A percentile compares a stretch with the other conserved stretches of the same genome.
Evolutionary conservation across 2,113 vertebrate species (phyloP).

Genomic region (Ctenodactylus gundi): DNA sequence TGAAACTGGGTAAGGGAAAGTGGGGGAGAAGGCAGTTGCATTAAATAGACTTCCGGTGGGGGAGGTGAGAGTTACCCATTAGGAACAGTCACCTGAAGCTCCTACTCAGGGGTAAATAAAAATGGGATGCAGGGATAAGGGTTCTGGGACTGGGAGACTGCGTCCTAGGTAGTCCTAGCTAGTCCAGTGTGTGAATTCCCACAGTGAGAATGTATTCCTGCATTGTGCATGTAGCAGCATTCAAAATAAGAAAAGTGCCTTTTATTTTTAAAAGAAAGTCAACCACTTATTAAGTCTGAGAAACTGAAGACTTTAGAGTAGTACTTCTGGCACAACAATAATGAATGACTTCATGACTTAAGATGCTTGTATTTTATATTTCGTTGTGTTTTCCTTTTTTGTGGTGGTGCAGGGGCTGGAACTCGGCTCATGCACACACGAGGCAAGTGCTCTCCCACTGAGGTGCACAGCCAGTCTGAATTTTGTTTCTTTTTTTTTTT

Average conservation of each 20-base stretch:
- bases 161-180: background rate
- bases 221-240: background rate
- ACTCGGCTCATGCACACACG: background rate
- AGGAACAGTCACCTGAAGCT: background rate
- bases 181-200: background rate
- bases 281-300: conserved; percentile 16
- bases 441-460: background rate
- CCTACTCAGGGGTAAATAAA: background rate
- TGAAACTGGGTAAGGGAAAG: background rate
- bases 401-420: too few species aligned
- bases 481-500: conserved; percentile 5
- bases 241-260: background rate
- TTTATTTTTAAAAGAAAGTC: background rate
- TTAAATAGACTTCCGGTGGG: background rate
- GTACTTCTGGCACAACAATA: background rate
- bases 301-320: conserved; percentile 19
- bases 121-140: background rate
- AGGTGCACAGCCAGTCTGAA: background rate
- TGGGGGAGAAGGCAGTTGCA: background rate
- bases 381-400: background rate
- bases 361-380: background rate
- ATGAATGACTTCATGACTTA: background rate
- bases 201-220: background rate
- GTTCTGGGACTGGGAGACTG: background rate
- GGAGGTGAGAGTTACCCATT: background rate